A percentile compares a stretch with the other conserved stretches of the same genome.
Evolutionary conservation across 2,797 vertebrate genomes (phyloP).

Genomic region (Pseudochirops cupreus): DNA sequence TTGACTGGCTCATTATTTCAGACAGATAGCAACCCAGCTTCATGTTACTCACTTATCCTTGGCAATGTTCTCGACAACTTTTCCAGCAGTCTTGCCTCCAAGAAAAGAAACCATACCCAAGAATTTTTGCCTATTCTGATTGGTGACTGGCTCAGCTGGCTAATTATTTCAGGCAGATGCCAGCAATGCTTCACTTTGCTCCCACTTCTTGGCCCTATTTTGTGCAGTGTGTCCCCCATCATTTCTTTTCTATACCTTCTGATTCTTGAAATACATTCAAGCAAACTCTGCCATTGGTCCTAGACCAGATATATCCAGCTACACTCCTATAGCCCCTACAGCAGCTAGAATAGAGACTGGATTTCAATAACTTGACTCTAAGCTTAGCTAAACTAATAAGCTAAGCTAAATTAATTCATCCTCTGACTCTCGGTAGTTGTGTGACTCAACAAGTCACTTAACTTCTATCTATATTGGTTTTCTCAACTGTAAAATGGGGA

Average conservation of each 20-base stretch:
- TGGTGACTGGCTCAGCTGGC: background rate
- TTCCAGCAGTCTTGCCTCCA: background rate
- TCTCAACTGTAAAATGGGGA: background rate
- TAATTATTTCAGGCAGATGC: background rate
- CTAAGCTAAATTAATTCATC: background rate
- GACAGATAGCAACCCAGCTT: background rate
- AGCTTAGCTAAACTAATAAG: background rate
- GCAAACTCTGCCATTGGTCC: background rate
- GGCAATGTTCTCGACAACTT: background rate
- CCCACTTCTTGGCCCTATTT: background rate
- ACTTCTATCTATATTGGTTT: background rate
- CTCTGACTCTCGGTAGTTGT: background rate
- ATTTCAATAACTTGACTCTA: too few species aligned
- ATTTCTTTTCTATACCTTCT: background rate
- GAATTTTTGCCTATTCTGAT: background rate
- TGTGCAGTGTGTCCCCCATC: background rate
- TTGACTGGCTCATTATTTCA: background rate
- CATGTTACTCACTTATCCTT: background rate
- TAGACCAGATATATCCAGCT: background rate
- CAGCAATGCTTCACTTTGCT: background rate
- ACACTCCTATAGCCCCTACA: background rate
- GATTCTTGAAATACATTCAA: background rate
- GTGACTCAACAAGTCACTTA: background rate
- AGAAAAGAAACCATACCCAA: background rate
- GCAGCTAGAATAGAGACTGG: background rate